A percentile compares a stretch with the other conserved stretches of the same genome.
Evolutionary conservation across 2,113 vertebrate species (phyloP).

Genomic region (Panurus biarmicus): DNA sequence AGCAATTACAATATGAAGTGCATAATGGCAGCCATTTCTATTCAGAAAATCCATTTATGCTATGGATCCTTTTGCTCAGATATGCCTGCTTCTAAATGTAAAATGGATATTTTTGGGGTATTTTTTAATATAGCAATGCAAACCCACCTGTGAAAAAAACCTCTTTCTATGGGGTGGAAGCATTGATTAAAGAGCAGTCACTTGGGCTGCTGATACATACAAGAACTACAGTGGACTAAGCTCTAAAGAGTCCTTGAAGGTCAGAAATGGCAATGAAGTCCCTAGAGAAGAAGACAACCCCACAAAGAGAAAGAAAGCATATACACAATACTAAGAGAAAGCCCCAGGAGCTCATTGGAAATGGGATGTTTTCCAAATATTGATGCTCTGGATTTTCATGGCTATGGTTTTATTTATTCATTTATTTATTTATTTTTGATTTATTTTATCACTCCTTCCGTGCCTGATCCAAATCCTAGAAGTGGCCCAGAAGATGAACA

Average conservation of each 20-base stretch:
- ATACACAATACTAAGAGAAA: neutral
- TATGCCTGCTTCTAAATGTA: neutral
- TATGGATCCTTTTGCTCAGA: neutral
- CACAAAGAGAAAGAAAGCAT: neutral
- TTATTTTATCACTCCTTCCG: neutral
- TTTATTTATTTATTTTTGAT: neutral
- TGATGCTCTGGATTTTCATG: neutral
- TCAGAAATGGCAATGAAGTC: neutral
- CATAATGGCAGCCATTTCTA: neutral
- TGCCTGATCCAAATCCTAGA: neutral
- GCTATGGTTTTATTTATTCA: neutral
- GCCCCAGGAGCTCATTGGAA: neutral
- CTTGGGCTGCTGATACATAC: neutral
- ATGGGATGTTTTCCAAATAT: neutral
- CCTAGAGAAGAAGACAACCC: neutral
- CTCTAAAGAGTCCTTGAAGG: neutral
- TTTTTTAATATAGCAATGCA: neutral
- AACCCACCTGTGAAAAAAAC: neutral
- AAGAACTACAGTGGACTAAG: neutral
- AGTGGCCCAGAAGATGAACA: neutral
- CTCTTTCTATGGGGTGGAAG: neutral
- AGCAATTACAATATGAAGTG: neutral
- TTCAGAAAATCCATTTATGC: neutral
- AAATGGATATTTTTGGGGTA: neutral
- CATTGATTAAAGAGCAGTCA: neutral